These are phyloP conservation scores for Schrankia costaestrigalis DNA, from an alignment of 2,888 invertebrate species.

Conservation along the genomic window DNA sequence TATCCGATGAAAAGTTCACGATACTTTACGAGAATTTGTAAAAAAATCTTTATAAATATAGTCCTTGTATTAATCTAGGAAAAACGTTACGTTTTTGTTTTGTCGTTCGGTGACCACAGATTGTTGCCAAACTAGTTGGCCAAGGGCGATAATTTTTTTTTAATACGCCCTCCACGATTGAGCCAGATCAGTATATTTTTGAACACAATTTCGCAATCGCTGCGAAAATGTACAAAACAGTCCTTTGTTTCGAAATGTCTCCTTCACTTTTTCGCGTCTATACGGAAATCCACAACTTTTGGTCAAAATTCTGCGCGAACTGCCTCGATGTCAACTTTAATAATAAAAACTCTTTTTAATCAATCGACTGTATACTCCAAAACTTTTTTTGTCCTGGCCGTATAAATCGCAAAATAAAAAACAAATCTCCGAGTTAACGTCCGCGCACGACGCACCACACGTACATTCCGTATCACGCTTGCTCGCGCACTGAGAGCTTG, in stretches of 20 bases:
- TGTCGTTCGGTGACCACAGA: slow-evolving; percentile 72
- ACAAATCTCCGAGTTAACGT: slow-evolving; percentile 76
- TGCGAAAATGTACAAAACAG: slow-evolving; percentile 81
- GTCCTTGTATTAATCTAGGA: slow-evolving; percentile 55
- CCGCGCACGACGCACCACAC: slow-evolving; percentile 81
- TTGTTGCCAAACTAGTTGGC: slow-evolving; percentile 74
- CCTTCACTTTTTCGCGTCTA: slow-evolving; percentile 75
- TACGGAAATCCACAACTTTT: slow-evolving; percentile 75
- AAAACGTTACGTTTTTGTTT: slow-evolving; percentile 75
- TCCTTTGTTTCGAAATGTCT: slow-evolving; percentile 77
- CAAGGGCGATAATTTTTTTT: slow-evolving; percentile 58
- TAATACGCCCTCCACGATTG: slow-evolving; percentile 53
- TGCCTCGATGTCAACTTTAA: slow-evolving; percentile 61
- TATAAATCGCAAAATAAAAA: slow-evolving; percentile 72
- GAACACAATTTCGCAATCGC: slow-evolving; percentile 78
- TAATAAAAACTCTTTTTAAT: slow-evolving; percentile 61
- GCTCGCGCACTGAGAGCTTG: slow-evolving; percentile 76
- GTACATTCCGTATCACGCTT: slow-evolving; percentile 81
- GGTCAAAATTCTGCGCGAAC: slow-evolving; percentile 78
- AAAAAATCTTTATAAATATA: slow-evolving; percentile 55
- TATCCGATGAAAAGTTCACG: slow-evolving; percentile 59
- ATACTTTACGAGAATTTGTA: slow-evolving; percentile 67
- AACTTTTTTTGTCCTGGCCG: slow-evolving; percentile 66
- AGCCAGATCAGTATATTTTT: slow-evolving; percentile 68
- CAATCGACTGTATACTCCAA: slow-evolving; percentile 73